Evolutionary conservation across 2,113 vertebrate genomes (phyloP).

Genomic region (Oostethus manadensis): DNA sequence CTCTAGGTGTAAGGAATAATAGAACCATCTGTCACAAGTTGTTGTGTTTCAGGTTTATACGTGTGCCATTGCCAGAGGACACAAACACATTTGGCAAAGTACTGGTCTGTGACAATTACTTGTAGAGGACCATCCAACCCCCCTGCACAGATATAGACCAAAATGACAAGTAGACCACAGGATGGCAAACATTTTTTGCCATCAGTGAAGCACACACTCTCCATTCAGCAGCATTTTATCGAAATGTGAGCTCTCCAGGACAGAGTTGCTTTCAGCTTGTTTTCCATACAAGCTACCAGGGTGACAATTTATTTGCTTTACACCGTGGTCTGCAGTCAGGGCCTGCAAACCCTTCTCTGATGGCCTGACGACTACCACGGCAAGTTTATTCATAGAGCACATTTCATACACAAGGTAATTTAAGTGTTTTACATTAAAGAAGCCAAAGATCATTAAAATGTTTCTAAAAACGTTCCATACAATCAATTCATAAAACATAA

Average conservation of each 20-base stretch:
- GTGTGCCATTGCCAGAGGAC: constrained; percentile 29
- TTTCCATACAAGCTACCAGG: no score
- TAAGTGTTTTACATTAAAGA: no score
- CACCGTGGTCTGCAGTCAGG: no score
- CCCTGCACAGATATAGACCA: constrained; percentile 39
- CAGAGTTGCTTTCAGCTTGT: no score
- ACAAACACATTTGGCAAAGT: constrained; percentile 47
- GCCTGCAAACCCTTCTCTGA: no score
- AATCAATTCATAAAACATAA: no score
- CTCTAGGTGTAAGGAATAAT: background rate
- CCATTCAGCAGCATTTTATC: constrained; percentile 31
- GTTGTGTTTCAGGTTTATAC: constrained; percentile 25
- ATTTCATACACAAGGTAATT: no score
- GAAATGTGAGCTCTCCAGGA: constrained; percentile 10
- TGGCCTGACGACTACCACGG: no score
- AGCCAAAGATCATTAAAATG: no score
- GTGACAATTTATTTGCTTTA: no score
- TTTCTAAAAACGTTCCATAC: no score
- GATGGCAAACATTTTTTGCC: constrained; percentile 35
- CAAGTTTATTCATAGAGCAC: no score
- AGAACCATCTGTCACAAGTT: constrained; percentile 16
- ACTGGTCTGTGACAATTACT: constrained; percentile 47
- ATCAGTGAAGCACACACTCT: constrained; percentile 35
- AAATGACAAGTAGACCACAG: constrained; percentile 48
- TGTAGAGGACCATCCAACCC: constrained; percentile 47